Evolutionary conservation across 2,888 invertebrate species (phyloP), one percentile per base, ranked within the genome.

Genomic region (Serrognathus titanus): DNA sequence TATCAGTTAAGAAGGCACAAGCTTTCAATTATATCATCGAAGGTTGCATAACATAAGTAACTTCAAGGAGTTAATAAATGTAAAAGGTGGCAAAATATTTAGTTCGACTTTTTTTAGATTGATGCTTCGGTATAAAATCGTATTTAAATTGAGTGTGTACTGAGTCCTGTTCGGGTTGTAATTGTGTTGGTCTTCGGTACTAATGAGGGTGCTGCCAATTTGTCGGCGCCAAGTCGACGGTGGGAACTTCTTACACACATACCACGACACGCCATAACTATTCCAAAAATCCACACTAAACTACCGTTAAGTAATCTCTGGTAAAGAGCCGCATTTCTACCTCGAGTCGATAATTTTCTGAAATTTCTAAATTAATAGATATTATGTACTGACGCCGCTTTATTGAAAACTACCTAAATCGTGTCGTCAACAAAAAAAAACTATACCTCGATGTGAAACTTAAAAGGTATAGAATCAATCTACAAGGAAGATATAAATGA

Each of bases 171-270:
- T 43, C 39, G 9, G 24, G 31, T 48, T 20, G 51, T 51, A 51
- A 51, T 51, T 56, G 46, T 55, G 16, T 51, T 20, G 43, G 43
- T 43, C 43, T 50, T 50, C 13, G 43, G 49, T 41, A 16, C 65
- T 66, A 69, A 68, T 68, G 63, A 66, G 65, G 67, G 66, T 66
- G 67, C 68, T 68, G 69, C 69, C 71, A 72, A 71, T 72, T 71
- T 71, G 58, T 63, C 53, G 72, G 72, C 72, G 72, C 72, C 72
- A 63, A 52, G 49, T 43, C 58, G 69, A 61, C 69, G 69, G 69
- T 71, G 73, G 69, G 72, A 71, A 70, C 64, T 62, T 58, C 61
- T 69, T 67, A 45, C 20, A 24, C 45, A 16, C 24, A 38, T 13
- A 24, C 36, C 35, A 20, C 43, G 43, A 31, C 41, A 35, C 13